These are phyloP conservation scores for Alectoris magna DNA, from an alignment of 2,797 vertebrate species.

Conservation along the genomic window DNA sequence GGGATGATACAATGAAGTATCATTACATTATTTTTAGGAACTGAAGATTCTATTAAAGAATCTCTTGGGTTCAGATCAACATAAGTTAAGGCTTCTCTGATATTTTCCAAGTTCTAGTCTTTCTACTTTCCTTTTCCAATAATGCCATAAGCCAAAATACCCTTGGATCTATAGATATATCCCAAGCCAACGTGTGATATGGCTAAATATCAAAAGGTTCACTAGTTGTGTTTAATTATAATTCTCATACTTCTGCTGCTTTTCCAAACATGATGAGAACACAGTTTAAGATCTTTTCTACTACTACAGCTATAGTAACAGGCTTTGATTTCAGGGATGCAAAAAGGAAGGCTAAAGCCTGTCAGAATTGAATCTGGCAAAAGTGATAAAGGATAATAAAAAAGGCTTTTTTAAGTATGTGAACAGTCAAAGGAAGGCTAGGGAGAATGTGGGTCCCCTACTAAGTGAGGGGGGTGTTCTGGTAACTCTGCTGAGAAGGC, in stretches of 20 bases:
- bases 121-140: background rate
- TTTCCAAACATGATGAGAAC: constrained; percentile 9
- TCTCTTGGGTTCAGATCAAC: background rate
- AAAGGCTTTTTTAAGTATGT: no score
- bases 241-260: background rate
- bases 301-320: background rate
- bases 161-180: background rate
- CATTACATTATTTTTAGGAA: constrained; percentile 15
- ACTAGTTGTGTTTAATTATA: constrained; percentile 33
- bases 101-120: background rate
- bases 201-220: constrained; percentile 22
- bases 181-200: background rate
- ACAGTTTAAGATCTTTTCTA: constrained; percentile 18
- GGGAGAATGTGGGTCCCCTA: no score
- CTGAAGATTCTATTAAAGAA: background rate
- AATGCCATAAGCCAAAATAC: background rate
- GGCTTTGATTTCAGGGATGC: background rate
- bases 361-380: no score
- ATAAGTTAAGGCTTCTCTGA: background rate
- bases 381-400: no score
- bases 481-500: no score
- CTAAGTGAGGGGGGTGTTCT: no score
- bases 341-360: no score
- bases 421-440: no score
- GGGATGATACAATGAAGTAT: background rate